These are phyloP conservation scores for Heliocidaris tuberculata DNA, from an alignment of 35 echinoderm and acorn worm species.

Conservation along the genomic window DNA sequence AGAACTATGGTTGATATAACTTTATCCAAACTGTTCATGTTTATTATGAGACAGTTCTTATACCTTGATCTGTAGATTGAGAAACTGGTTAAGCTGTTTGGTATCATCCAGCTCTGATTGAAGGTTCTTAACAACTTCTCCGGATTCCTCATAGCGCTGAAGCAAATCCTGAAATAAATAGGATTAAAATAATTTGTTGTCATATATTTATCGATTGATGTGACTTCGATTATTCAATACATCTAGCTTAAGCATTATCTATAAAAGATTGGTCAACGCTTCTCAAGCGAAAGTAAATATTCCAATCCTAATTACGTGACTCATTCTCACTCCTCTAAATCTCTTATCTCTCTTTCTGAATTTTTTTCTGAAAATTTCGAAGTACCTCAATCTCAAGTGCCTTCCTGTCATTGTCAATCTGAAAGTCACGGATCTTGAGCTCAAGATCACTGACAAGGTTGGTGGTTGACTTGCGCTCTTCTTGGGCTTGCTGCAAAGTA, in stretches of 20 bases:
- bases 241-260: too few species aligned
- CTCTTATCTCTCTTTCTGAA: not conserved
- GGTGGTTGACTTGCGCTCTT: not conserved
- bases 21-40: not conserved
- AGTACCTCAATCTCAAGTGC: not conserved
- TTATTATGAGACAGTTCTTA: not conserved
- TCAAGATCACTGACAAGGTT: not conserved
- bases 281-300: too few species aligned
- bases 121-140: not conserved
- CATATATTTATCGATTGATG: not conserved
- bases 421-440: not conserved
- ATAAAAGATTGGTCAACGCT: too few species aligned
- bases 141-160: conserved; percentile 8
- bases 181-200: not conserved
- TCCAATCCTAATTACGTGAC: too few species aligned
- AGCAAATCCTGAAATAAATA: not conserved
- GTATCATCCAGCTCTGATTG: not conserved
- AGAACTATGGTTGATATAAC: not conserved
- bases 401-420: not conserved
- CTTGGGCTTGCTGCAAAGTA: not conserved
- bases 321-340: too few species aligned
- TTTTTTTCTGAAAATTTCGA: not conserved
- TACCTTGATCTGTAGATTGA: conserved; percentile 12
- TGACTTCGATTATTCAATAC: too few species aligned
- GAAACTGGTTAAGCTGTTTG: not conserved